These are phyloP conservation scores for Hormiphora californensis DNA, from an alignment of 37 sponge, comb jelly and placozoan genomes.

Conservation along the genomic window DNA sequence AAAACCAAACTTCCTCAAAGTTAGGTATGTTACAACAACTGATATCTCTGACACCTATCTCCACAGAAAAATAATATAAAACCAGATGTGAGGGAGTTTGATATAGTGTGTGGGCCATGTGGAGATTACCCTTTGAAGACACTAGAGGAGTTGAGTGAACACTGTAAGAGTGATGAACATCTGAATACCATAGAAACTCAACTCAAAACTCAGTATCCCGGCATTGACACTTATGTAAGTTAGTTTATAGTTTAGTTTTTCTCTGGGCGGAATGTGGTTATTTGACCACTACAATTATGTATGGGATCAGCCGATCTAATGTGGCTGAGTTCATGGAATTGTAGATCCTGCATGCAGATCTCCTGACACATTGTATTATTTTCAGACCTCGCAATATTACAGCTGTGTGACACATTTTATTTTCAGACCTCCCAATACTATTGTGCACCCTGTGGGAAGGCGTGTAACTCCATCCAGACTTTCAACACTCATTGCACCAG, in stretches of 20 bases:
- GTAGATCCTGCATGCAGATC: too few relatives aligned
- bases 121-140: background rate
- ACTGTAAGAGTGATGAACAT: background rate
- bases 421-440: constrained; percentile 14
- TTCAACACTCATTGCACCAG: constrained; percentile 27
- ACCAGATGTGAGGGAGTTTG: background rate
- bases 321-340: too few relatives aligned
- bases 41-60: background rate
- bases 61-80: background rate
- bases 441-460: constrained; percentile 11
- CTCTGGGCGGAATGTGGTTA: too few relatives aligned
- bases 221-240: constrained; percentile 6
- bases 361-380: too few relatives aligned
- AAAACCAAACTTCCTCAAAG: too few relatives aligned
- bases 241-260: too few relatives aligned
- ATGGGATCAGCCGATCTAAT: too few relatives aligned
- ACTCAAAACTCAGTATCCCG: background rate
- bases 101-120: constrained; percentile 7
- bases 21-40: background rate
- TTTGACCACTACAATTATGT: too few relatives aligned
- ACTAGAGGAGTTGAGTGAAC: background rate
- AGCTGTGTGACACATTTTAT: too few relatives aligned
- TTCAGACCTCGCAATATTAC: too few relatives aligned
- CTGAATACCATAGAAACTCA: background rate
- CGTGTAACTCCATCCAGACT: constrained; percentile 44